phyloP scores from a whole-genome alignment of 2,888 invertebrate genomes.

The Polyommatus icarus region DNA sequence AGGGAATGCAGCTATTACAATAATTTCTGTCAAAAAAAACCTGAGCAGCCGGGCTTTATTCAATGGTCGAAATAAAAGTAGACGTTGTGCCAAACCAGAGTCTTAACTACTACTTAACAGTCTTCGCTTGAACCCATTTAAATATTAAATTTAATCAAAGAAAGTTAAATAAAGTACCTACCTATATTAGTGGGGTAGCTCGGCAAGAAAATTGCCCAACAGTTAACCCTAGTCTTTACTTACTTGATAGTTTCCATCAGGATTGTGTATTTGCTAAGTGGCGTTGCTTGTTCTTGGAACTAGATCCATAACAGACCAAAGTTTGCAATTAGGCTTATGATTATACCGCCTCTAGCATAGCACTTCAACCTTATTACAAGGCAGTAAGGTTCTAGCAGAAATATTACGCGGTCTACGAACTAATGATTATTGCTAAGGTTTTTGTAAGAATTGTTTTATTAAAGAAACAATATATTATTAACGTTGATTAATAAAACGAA shows the following conservation, averaged over 20 bases:
- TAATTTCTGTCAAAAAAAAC: too few species aligned
- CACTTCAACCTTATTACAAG: neutral
- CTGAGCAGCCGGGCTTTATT: too few species aligned
- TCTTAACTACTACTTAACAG: too few species aligned
- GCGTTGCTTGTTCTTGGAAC: constrained; percentile 17
- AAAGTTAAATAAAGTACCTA: neutral
- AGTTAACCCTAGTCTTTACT: neutral
- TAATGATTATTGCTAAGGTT: neutral
- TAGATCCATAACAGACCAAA: constrained; percentile 19
- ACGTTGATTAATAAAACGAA: neutral
- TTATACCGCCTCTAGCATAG: neutral
- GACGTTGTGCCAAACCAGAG: too few species aligned
- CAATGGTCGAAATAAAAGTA: too few species aligned
- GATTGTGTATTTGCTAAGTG: neutral
- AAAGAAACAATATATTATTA: neutral
- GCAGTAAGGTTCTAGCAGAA: neutral
- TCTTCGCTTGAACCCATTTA: too few species aligned
- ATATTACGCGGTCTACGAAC: neutral
- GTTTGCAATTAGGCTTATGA: constrained; percentile 23
- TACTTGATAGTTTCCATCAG: neutral
- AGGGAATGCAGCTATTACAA: too few species aligned
- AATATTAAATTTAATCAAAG: too few species aligned
- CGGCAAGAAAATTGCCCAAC: neutral
- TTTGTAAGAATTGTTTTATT: neutral
- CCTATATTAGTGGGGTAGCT: neutral